Conservation (phyloP, 2,888 invertebrate genomes). For the Dyspetes luteomarginatus region DNA sequence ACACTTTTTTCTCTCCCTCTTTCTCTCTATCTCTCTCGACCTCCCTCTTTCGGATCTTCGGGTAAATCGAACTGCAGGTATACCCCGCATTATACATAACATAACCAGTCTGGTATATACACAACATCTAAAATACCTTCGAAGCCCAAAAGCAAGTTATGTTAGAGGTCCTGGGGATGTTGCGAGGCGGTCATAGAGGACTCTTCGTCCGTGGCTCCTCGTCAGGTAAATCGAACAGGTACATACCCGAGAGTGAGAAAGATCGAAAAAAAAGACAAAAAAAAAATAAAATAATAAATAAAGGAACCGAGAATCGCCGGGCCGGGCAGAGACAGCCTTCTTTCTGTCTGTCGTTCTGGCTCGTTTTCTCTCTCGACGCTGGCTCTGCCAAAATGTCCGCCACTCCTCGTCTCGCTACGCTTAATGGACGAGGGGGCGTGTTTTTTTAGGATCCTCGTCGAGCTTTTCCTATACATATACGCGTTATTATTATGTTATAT, state of each 20-base stretch:
- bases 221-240: constrained; percentile 67
- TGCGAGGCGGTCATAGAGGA: constrained; percentile 44
- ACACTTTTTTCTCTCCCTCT: constrained; percentile 11
- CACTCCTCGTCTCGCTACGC: constrained; percentile 57
- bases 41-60: background rate
- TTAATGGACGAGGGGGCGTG: constrained; percentile 64
- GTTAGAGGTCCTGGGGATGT: constrained; percentile 22
- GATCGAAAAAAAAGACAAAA: constrained; percentile 45
- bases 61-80: constrained; percentile 63
- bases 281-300: constrained; percentile 41
- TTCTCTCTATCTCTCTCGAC: background rate
- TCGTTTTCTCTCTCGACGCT: constrained; percentile 39
- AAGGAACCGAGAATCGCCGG: constrained; percentile 40
- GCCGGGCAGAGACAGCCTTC: constrained; percentile 44
- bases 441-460: constrained; percentile 43
- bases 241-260: constrained; percentile 63
- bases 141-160: constrained; percentile 35
- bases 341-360: constrained; percentile 14
- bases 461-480: background rate
- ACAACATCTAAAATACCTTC: constrained; percentile 12
- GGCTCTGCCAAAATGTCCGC: constrained; percentile 66
- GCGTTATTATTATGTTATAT: background rate
- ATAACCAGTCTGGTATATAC: constrained; percentile 33
- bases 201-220: constrained; percentile 46
- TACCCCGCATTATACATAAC: constrained; percentile 43